Conservation (phyloP, 1,140 invertebrate genomes). For the Drosophila pruinosa region DNA sequence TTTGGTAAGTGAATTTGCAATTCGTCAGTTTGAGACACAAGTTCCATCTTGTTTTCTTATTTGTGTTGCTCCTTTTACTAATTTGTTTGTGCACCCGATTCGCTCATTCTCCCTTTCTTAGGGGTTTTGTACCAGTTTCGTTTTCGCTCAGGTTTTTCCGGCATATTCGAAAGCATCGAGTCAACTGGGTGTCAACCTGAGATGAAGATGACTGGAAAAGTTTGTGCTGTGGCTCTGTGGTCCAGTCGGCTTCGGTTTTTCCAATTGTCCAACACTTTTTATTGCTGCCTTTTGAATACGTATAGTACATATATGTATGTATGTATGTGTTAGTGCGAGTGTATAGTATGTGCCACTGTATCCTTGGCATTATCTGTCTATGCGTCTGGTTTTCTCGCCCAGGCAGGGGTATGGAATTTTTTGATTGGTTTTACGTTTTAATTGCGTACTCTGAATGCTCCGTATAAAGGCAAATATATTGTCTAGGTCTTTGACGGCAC, state of each 20-base stretch:
- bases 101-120: slow-evolving; percentile 8
- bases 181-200: slow-evolving; percentile 69
- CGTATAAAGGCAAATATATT: slow-evolving; percentile 63
- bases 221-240: slow-evolving; percentile 44
- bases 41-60: slow-evolving; percentile 44
- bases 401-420: slow-evolving; percentile 61
- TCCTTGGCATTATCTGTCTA: slow-evolving; percentile 60
- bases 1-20: slow-evolving; percentile 1
- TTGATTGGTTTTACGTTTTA: slow-evolving; percentile 77
- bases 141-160: slow-evolving; percentile 49
- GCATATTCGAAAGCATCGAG: slow-evolving; percentile 52
- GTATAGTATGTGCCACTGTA: not conserved
- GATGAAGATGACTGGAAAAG: slow-evolving; percentile 44
- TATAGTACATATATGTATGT: not conserved
- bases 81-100: slow-evolving; percentile 71
- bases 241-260: slow-evolving; percentile 48
- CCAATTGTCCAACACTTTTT: slow-evolving; percentile 47
- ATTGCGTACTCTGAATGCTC: slow-evolving; percentile 52
- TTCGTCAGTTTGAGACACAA: not conserved
- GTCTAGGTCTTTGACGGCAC: slow-evolving; percentile 56
- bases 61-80: slow-evolving; percentile 71
- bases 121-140: slow-evolving; percentile 41
- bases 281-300: slow-evolving; percentile 24
- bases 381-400: slow-evolving; percentile 4
- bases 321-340: not conserved